Conservation (phyloP, 23 tunicate genomes). For the Clavelina lepadiformis region DNA sequence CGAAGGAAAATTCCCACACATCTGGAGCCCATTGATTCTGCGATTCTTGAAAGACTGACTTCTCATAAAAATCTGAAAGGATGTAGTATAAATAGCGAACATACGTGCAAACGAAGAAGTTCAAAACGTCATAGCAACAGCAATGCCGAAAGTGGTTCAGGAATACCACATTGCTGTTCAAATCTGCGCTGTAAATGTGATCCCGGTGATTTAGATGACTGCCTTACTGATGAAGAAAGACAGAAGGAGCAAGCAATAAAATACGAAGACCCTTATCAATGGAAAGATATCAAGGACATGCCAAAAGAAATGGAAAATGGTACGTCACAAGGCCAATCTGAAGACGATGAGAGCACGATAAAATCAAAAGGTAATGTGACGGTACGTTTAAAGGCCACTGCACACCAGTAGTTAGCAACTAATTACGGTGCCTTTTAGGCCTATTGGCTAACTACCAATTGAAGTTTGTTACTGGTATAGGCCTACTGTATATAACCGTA, state of each 20-base stretch:
- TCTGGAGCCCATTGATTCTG: slow-evolving; percentile 25
- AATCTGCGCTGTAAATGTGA: slow-evolving; percentile 11
- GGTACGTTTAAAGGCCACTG: no score
- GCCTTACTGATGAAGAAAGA: slow-evolving; percentile 10
- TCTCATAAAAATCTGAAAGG: no score
- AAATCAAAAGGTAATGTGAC: slow-evolving; percentile 2
- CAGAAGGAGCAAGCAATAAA: neutral
- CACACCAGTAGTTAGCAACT: no score
- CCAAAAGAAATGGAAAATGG: neutral
- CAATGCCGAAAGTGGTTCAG: no score
- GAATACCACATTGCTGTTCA: slow-evolving; percentile 3
- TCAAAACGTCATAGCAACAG: slow-evolving; percentile 3
- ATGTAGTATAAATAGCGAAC: no score
- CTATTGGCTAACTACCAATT: no score
- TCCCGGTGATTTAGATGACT: slow-evolving; percentile 15
- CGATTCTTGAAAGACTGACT: no score
- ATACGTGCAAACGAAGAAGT: no score
- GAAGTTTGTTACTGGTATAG: no score
- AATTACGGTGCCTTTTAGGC: no score
- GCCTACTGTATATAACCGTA: no score
- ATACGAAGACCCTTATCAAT: slow-evolving; percentile 21
- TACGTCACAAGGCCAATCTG: neutral
- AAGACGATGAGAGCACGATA: neutral
- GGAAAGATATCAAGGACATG: slow-evolving; percentile 16
- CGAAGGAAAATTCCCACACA: slow-evolving; percentile 15